phyloP scores from a whole-genome alignment of 2,888 invertebrate species.

The Perdita meconis region DNA sequence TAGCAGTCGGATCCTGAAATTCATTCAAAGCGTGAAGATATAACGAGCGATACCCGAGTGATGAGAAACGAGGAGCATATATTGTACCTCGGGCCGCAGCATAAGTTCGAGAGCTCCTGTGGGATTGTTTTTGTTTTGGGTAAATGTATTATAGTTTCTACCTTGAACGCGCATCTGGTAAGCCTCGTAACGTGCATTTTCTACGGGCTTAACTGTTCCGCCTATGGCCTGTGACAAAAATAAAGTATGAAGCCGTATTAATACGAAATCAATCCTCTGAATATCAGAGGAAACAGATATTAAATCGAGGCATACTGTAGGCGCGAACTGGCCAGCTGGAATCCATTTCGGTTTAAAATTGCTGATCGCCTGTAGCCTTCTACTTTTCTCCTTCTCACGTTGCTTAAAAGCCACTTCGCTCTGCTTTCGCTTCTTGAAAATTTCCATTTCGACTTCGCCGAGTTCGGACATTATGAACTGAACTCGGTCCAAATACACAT shows the following conservation, averaged over 20 bases:
- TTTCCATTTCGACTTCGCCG: constrained; percentile 97
- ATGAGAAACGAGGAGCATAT: neutral
- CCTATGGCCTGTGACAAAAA: constrained; percentile 86
- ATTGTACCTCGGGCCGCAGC: constrained; percentile 84
- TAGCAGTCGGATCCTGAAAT: constrained; percentile 65
- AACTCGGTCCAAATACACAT: constrained; percentile 96
- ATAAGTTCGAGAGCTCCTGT: constrained; percentile 84
- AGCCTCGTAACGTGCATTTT: constrained; percentile 91
- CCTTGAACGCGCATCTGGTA: constrained; percentile 87
- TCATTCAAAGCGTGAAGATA: neutral
- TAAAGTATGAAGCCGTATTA: neutral
- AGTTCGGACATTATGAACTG: constrained; percentile 97
- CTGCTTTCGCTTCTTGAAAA: constrained; percentile 96
- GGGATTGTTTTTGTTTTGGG: constrained; percentile 63
- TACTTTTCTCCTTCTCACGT: constrained; percentile 90
- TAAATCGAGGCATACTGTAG: constrained; percentile 86
- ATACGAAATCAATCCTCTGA: neutral
- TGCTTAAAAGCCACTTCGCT: constrained; percentile 93
- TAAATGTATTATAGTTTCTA: constrained; percentile 75
- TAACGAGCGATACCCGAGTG: too few species aligned
- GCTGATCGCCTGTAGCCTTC: constrained; percentile 85
- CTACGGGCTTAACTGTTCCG: constrained; percentile 85
- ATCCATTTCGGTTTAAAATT: constrained; percentile 89
- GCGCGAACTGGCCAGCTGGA: constrained; percentile 92
- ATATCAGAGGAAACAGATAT: too few species aligned